Conservation (phyloP, 2,888 invertebrate genomes). For the Protophormia terraenovae region DNA sequence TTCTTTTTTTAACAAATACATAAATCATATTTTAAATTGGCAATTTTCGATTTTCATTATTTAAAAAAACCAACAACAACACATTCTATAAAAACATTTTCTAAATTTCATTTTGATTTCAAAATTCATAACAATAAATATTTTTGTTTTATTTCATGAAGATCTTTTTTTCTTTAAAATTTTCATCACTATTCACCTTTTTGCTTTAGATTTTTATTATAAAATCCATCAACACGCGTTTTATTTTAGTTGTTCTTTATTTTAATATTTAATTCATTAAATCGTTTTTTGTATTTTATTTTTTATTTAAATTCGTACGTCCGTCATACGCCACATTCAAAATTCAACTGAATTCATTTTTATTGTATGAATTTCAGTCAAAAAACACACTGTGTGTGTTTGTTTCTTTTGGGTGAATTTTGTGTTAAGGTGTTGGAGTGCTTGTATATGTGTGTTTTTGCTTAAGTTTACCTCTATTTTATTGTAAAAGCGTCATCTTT, state of each 20-base stretch:
- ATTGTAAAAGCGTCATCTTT: slow-evolving; percentile 15
- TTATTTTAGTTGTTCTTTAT: slow-evolving; percentile 27
- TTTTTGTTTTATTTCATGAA: not conserved
- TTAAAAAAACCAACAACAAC: no score
- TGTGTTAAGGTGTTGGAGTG: not conserved
- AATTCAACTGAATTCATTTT: slow-evolving; percentile 54
- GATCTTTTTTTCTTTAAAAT: not conserved
- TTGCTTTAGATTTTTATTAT: slow-evolving; percentile 53
- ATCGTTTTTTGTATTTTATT: not conserved
- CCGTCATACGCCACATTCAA: slow-evolving; percentile 60
- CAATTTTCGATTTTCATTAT: not conserved
- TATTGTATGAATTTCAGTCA: not conserved
- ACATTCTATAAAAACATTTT: not conserved
- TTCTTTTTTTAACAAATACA: not conserved
- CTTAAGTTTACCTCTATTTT: not conserved
- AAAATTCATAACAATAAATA: not conserved
- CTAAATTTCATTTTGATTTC: not conserved
- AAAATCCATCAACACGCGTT: slow-evolving; percentile 54
- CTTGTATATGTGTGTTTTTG: not conserved
- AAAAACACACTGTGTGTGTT: slow-evolving; percentile 19
- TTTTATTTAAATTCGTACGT: slow-evolving; percentile 3
- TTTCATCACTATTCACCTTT: slow-evolving; percentile 63
- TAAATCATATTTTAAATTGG: not conserved
- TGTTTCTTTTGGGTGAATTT: not conserved
- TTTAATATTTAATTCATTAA: slow-evolving; percentile 20